Conservation (phyloP, 2,888 invertebrate genomes). For the Arge pagana region DNA sequence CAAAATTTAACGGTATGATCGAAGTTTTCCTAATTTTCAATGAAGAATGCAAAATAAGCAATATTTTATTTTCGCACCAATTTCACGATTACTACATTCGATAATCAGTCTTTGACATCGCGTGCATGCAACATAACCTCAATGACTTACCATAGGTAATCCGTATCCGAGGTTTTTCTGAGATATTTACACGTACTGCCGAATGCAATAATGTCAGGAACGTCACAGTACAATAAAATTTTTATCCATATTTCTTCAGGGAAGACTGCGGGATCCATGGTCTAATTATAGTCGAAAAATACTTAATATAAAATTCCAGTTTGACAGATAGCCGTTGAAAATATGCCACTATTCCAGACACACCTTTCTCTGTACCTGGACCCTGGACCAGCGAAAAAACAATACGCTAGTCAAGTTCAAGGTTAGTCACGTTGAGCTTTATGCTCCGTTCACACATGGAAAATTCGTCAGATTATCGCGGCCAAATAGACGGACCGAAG, state of each 20-base stretch:
- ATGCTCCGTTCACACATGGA: too few species aligned
- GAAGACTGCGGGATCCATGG: slow-evolving; percentile 57
- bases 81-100: too few species aligned
- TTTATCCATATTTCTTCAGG: slow-evolving; percentile 58
- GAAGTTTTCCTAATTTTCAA: too few species aligned
- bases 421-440: too few species aligned
- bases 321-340: slow-evolving; percentile 11
- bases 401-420: slow-evolving; percentile 56
- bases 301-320: slow-evolving; percentile 11
- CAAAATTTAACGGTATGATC: too few species aligned
- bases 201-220: slow-evolving; percentile 57
- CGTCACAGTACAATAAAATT: slow-evolving; percentile 55
- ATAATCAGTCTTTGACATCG: too few species aligned
- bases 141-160: slow-evolving; percentile 55
- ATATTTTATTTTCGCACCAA: too few species aligned
- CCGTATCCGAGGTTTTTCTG: slow-evolving; percentile 53
- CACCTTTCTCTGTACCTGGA: too few species aligned
- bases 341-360: slow-evolving; percentile 40
- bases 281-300: slow-evolving; percentile 22
- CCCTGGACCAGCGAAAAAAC: slow-evolving; percentile 44
- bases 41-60: too few species aligned
- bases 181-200: slow-evolving; percentile 56
- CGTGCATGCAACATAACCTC: slow-evolving; percentile 41
- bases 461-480: too few species aligned
- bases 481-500: too few species aligned